phyloP scores from a whole-genome alignment of 35 echinoderm and acorn worm genomes.

The Lytechinus variegatus region DNA sequence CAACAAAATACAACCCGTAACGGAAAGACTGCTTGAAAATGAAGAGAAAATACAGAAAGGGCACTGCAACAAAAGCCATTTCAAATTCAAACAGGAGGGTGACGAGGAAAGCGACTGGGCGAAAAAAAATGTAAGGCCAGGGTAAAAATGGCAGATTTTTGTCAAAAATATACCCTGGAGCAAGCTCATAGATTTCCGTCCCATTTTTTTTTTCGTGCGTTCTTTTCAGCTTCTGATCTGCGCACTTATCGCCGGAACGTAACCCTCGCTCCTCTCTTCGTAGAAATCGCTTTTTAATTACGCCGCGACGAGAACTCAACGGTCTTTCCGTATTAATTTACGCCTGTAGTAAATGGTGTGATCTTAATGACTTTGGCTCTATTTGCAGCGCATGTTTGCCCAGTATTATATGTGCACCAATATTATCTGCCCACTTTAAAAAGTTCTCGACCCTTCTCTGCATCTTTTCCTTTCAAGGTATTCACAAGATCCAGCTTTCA shows the following conservation, averaged over 20 bases:
- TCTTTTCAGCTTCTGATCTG: not conserved
- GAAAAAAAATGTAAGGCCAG: not conserved
- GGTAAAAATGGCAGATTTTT: not conserved
- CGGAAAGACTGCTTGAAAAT: not conserved
- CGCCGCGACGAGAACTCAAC: conserved; percentile 6
- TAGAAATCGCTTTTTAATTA: not conserved
- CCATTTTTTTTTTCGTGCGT: not conserved
- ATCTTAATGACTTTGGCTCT: not conserved
- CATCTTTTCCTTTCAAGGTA: not conserved
- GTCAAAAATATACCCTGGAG: conserved; percentile 1
- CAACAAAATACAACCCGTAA: conserved; percentile 11
- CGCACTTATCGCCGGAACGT: conserved; percentile 1
- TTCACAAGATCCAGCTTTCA: not conserved
- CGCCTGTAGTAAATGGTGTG: not conserved
- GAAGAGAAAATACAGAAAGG: not conserved
- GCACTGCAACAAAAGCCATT: not conserved
- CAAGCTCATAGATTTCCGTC: conserved; percentile 1
- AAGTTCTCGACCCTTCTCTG: not conserved
- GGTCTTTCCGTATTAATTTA: not conserved
- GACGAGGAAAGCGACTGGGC: not conserved
- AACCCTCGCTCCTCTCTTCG: not conserved
- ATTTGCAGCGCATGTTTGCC: not conserved
- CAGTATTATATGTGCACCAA: not conserved
- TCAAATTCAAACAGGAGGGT: conserved; percentile 18
- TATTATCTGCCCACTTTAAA: conserved; percentile 3